Percentiles rank a stretch among this genome's conserved stretches.
Evolutionary conservation across 2,113 vertebrate genomes (phyloP).

Genomic region (Merops nubicus): DNA sequence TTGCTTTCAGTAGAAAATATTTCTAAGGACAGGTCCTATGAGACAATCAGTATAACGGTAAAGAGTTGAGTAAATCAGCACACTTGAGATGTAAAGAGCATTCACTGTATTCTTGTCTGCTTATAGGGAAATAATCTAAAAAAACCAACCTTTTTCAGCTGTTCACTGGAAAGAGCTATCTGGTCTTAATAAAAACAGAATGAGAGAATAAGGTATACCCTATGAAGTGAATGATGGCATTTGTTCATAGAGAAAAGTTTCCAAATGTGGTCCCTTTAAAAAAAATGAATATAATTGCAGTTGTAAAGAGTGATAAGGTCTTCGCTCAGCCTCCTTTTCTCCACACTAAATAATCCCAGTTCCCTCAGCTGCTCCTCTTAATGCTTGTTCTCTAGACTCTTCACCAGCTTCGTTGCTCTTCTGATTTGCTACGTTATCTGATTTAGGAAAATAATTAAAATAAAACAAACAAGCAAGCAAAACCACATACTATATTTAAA

Average conservation of each 20-base stretch:
- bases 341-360: not conserved
- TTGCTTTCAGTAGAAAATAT: not conserved
- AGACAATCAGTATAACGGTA: not conserved
- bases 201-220: not conserved
- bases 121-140: not conserved
- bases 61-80: not conserved
- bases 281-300: not conserved
- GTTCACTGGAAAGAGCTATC: not conserved
- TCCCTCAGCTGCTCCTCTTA: not conserved
- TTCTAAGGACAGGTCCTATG: not conserved
- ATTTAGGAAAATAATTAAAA: not conserved
- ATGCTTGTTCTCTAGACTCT: not conserved
- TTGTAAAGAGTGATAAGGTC: not conserved
- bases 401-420: not conserved
- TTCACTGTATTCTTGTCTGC: not conserved
- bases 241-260: not conserved
- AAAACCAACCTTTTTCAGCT: not conserved
- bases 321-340: not conserved
- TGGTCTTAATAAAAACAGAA: not conserved
- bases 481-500: not conserved
- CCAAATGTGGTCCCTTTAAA: not conserved
- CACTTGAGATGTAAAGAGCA: not conserved
- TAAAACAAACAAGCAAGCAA: accelerated
- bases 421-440: not conserved
- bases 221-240: not conserved